Conservation (phyloP, 2,113 vertebrate genomes). For the Zeus faber region DNA sequence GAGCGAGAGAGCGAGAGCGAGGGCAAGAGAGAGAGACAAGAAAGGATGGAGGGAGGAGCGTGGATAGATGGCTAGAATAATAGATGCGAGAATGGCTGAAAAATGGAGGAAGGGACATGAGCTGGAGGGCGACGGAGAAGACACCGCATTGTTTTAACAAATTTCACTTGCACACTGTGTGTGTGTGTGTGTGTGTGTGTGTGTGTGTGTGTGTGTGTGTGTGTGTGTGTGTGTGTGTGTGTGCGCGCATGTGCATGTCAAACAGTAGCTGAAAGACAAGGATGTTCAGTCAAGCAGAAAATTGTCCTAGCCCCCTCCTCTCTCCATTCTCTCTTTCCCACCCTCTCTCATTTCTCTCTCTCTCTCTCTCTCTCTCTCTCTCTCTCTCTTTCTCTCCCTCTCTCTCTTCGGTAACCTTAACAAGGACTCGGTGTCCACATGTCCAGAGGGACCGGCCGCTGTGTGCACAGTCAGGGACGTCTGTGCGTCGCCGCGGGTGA, state of each 20-base stretch:
- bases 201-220: slow-evolving; percentile 14
- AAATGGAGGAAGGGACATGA: background rate
- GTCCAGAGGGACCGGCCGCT: background rate
- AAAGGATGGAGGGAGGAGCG: background rate
- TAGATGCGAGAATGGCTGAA: background rate
- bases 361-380: slow-evolving; percentile 3
- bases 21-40: background rate
- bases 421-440: background rate
- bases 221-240: too few relatives aligned
- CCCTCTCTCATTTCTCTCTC: slow-evolving; percentile 1
- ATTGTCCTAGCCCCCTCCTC: slow-evolving; percentile 53
- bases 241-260: slow-evolving; percentile 4
- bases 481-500: background rate
- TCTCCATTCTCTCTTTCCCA: slow-evolving; percentile 15
- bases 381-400: slow-evolving; percentile 30
- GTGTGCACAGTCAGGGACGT: background rate
- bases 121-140: background rate
- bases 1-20: background rate
- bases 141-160: background rate
- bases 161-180: slow-evolving; percentile 1
- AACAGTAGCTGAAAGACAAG: slow-evolving; percentile 35
- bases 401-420: slow-evolving; percentile 1
- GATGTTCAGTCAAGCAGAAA: slow-evolving; percentile 45
- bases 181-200: slow-evolving; percentile 1
- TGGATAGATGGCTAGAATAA: background rate